A percentile compares a stretch with the other conserved stretches of the same genome.
phyloP scores from a whole-genome alignment of 1,140 invertebrate genomes.

The Atta colombica region DNA sequence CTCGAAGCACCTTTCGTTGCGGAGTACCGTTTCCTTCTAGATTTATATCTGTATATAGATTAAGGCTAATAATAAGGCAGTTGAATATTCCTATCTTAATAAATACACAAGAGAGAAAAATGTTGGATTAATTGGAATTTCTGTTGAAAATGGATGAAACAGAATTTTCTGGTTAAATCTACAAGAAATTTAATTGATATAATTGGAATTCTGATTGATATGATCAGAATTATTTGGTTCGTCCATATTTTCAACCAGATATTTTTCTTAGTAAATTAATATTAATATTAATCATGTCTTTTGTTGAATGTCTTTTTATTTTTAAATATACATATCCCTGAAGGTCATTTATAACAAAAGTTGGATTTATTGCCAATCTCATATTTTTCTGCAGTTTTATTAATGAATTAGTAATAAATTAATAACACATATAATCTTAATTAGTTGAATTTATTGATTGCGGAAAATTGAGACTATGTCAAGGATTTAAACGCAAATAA shows the following conservation, averaged over 20 bases:
- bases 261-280: neutral
- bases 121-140: too few species aligned
- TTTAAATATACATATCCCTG: neutral
- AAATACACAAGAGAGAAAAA: too few species aligned
- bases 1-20: constrained; percentile 7
- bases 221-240: too few species aligned
- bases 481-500: constrained; percentile 6
- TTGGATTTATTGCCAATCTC: neutral
- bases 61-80: neutral
- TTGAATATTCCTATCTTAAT: neutral
- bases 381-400: constrained; percentile 17
- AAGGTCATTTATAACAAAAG: neutral
- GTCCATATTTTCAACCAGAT: too few species aligned
- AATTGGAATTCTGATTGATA: too few species aligned
- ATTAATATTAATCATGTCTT: neutral
- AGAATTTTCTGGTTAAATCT: too few species aligned
- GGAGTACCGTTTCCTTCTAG: neutral
- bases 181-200: too few species aligned
- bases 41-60: neutral
- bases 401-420: constrained; percentile 17
- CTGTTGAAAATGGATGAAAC: too few species aligned
- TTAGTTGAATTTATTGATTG: neutral
- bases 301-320: neutral
- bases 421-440: neutral
- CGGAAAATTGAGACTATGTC: neutral